Evolutionary conservation across 2,113 vertebrate genomes (phyloP).

Genomic region (Pipra filicauda): DNA sequence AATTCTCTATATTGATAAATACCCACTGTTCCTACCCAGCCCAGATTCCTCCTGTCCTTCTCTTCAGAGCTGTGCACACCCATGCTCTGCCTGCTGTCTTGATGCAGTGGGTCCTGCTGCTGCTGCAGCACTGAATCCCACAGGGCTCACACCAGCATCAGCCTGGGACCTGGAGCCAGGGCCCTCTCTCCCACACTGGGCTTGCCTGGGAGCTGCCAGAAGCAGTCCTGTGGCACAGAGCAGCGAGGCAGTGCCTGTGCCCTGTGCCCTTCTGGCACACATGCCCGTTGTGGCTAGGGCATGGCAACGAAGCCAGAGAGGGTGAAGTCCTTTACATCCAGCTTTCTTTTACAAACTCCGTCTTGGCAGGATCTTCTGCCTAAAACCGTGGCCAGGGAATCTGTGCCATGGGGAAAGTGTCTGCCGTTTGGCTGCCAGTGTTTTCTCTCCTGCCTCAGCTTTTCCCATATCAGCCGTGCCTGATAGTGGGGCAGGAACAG

Average conservation of each 20-base stretch:
- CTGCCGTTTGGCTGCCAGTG: neutral
- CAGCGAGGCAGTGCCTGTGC: neutral
- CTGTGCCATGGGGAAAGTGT: neutral
- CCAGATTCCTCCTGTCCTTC: neutral
- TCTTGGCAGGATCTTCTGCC: neutral
- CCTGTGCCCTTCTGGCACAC: neutral
- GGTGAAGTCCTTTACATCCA: neutral
- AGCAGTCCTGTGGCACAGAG: neutral
- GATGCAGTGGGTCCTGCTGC: accelerated
- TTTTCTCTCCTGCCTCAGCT: neutral
- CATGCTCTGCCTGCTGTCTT: neutral
- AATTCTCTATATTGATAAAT: neutral
- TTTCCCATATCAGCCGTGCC: neutral
- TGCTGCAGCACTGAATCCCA: accelerated
- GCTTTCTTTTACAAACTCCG: neutral
- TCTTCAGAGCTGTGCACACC: neutral
- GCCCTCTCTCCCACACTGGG: accelerated
- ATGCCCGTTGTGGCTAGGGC: neutral
- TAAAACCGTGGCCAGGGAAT: neutral
- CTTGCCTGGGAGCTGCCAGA: neutral
- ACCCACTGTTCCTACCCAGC: neutral
- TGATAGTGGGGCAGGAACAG: neutral
- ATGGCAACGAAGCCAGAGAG: neutral
- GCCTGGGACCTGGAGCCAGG: neutral
- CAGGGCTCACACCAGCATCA: neutral